Evolutionary conservation across 2,797 vertebrate species (phyloP).

Genomic region (Cryptoblepharus egeriae): DNA sequence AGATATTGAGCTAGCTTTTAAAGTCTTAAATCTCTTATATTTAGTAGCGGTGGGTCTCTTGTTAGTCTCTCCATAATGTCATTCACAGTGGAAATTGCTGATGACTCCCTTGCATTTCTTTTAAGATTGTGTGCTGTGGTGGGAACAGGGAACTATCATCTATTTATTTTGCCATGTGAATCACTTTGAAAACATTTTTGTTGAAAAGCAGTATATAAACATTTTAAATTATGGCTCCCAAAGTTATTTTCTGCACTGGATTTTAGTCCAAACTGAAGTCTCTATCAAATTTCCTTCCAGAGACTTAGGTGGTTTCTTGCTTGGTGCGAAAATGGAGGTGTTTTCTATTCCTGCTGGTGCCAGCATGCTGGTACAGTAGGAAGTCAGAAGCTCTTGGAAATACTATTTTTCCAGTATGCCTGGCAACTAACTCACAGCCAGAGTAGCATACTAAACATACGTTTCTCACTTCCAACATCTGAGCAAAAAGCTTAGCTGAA

Average conservation of each 20-base stretch:
- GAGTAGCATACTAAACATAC: background rate
- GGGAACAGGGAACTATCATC: too few species aligned
- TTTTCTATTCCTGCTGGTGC: background rate
- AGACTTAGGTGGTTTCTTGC: too few species aligned
- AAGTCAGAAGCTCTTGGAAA: background rate
- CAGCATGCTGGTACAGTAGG: background rate
- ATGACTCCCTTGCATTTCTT: too few species aligned
- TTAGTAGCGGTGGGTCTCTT: too few species aligned
- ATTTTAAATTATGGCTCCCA: too few species aligned
- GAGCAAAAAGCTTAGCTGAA: background rate
- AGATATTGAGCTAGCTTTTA: background rate
- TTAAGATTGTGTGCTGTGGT: too few species aligned
- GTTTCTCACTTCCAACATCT: background rate
- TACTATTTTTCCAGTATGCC: background rate
- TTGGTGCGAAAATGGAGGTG: background rate
- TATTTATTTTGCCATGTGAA: too few species aligned
- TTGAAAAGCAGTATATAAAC: too few species aligned
- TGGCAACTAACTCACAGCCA: background rate
- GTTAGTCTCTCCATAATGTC: too few species aligned
- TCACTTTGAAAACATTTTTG: too few species aligned
- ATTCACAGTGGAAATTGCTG: too few species aligned
- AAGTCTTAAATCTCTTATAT: too few species aligned
- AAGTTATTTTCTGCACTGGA: background rate
- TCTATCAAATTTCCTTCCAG: background rate
- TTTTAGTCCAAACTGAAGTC: background rate